These are phyloP conservation scores for Charina bottae DNA, from an alignment of 2,113 vertebrate genomes.

Conservation along the genomic window DNA sequence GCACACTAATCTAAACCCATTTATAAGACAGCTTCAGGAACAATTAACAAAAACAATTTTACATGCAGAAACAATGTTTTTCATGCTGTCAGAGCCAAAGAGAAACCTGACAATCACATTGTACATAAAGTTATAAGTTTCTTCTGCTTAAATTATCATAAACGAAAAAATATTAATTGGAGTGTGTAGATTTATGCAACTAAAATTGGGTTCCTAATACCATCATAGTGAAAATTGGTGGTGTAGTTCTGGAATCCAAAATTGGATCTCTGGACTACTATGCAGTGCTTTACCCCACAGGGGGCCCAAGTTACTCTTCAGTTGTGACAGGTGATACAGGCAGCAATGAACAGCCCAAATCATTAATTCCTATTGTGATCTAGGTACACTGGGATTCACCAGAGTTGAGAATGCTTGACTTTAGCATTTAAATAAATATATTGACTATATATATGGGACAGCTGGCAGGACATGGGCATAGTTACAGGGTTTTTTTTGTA, in stretches of 20 bases:
- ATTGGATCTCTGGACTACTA: background rate
- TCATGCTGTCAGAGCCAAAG: background rate
- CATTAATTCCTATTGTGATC: background rate
- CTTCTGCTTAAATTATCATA: background rate
- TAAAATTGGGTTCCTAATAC: background rate
- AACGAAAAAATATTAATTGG: background rate
- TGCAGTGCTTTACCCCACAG: background rate
- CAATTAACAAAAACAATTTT: background rate
- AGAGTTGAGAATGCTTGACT: background rate
- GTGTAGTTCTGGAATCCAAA: background rate
- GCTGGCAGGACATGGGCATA: background rate
- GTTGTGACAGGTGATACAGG: background rate
- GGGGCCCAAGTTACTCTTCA: background rate
- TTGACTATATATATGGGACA: background rate
- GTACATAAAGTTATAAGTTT: background rate
- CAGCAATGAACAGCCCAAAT: background rate
- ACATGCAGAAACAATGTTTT: background rate
- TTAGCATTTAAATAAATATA: background rate
- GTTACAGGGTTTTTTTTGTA: no score
- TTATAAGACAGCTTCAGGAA: conserved; percentile 33
- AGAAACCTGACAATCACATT: background rate
- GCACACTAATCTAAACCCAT: background rate
- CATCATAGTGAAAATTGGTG: background rate
- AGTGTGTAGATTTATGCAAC: background rate
- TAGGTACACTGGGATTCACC: background rate